Evolutionary conservation across 2,113 vertebrate species (phyloP).

Genomic region (Actinemys pallida): DNA sequence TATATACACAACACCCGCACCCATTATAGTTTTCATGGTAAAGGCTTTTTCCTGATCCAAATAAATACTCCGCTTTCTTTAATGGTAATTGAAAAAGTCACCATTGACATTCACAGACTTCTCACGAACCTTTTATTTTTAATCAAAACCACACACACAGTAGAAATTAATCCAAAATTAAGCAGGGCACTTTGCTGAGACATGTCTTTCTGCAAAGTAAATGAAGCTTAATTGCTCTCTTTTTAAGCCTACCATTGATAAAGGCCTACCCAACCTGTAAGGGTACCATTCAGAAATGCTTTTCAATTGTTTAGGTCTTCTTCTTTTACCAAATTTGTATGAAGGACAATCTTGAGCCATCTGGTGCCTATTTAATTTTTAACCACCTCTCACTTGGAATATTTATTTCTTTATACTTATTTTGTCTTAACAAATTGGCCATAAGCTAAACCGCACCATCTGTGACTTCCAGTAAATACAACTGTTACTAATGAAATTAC

Average conservation of each 20-base stretch:
- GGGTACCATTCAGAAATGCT: constrained; percentile 77
- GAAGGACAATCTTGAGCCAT: constrained; percentile 85
- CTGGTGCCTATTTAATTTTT: constrained; percentile 89
- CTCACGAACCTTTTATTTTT: neutral
- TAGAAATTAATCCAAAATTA: neutral
- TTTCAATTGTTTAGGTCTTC: constrained; percentile 75
- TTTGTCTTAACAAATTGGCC: constrained; percentile 89
- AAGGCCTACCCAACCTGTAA: constrained; percentile 68
- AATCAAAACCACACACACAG: neutral
- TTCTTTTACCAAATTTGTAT: constrained; percentile 85
- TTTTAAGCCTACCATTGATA: constrained; percentile 64
- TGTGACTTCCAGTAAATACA: constrained; percentile 93
- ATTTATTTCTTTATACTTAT: constrained; percentile 87
- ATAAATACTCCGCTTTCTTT: neutral
- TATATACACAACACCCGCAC: neutral
- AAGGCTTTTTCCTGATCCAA: neutral
- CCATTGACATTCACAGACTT: neutral
- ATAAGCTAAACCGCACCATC: constrained; percentile 91
- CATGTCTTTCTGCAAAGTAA: neutral
- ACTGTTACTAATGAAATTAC: constrained; percentile 99
- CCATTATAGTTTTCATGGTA: accelerated
- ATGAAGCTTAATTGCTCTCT: constrained; percentile 35
- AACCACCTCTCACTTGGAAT: constrained; percentile 88
- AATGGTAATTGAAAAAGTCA: neutral
- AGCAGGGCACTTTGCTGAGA: neutral